These are phyloP conservation scores for Gymnorhina tibicen DNA, from an alignment of 2,113 vertebrate genomes.

Conservation along the genomic window DNA sequence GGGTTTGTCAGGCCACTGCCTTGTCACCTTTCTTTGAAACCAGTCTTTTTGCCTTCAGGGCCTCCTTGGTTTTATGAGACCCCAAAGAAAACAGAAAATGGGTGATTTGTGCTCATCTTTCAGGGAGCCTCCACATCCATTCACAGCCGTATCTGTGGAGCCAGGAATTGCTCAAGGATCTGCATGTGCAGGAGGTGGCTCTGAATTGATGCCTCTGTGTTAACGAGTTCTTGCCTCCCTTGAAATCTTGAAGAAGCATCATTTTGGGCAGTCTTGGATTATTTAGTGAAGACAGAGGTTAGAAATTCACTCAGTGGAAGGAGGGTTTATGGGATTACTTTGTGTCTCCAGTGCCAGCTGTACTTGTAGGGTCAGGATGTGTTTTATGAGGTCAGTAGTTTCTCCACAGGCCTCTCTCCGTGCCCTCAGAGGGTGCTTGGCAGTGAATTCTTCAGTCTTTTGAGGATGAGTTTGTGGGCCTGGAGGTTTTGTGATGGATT, in stretches of 20 bases:
- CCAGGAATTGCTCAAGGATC: background rate
- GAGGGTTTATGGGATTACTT: background rate
- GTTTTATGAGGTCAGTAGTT: background rate
- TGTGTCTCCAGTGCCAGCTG: background rate
- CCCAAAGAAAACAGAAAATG: background rate
- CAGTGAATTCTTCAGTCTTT: background rate
- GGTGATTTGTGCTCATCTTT: background rate
- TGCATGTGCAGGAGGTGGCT: background rate
- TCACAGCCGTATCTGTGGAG: background rate
- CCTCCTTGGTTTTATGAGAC: background rate
- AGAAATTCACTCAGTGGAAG: background rate
- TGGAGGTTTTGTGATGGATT: background rate
- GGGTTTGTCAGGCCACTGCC: background rate
- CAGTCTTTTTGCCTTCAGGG: background rate
- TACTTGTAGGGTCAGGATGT: background rate
- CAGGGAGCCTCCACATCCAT: background rate
- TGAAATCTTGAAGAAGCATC: background rate
- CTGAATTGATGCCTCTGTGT: background rate
- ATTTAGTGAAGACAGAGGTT: background rate
- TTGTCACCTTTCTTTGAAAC: background rate
- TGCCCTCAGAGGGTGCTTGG: background rate
- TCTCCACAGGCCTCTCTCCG: accelerated
- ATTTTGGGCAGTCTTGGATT: background rate
- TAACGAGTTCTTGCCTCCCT: background rate
- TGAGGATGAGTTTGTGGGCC: background rate